Evolutionary conservation across 2,113 vertebrate species (phyloP), one percentile per base, ranked within the genome.

Genomic region (Phylloscopus whistleri): DNA sequence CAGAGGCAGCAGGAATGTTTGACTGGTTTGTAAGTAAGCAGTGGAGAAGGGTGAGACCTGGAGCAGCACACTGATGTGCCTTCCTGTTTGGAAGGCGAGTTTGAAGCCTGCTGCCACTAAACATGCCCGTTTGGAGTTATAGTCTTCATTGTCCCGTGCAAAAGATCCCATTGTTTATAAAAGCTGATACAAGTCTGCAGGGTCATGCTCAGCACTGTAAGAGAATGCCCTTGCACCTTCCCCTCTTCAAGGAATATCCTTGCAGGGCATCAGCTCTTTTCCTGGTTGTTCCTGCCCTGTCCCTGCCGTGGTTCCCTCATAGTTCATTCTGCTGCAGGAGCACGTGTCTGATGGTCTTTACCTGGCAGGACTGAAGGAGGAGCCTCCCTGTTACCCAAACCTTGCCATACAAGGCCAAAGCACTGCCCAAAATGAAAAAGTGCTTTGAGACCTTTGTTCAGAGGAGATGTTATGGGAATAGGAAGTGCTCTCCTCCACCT

Each of bases 141-240:
- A n/a, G 52, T 18, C 23, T 81, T 39, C 16, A 2, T 27, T 53
- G 51, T 30, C 67, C 76, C 37, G 9, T 24, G 10, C 3, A 0
- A 24, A 46, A 82, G 46, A 68, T 60, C 49, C 37, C 2, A 53
- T 69, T 69, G 41, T 33, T 39, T 53, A 11, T 60, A 27, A 41
- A 76, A 67, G 39, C 52, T 70, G 76, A 9, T 63, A 17, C 10
- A 37, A 8, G 22, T 48, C 43, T 1, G 0, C 51, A 66, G 31
- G 52, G 17, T 82, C n/a, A 13, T 0, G 3, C 19, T 63, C 41
- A n/a, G 5, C 2, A 0, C 79, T 73, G 49, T 23, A 39, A 44
- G 62, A 84, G 41, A 80, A 56, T 5, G 2, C 60, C 68, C 72
- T 60, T 69, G 72, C 53, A 26, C 72, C 41, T 69, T 51, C 10